Base-by-base conservation (phyloP, 2,797 vertebrate species). In the Meriones psammophilus region DNA sequence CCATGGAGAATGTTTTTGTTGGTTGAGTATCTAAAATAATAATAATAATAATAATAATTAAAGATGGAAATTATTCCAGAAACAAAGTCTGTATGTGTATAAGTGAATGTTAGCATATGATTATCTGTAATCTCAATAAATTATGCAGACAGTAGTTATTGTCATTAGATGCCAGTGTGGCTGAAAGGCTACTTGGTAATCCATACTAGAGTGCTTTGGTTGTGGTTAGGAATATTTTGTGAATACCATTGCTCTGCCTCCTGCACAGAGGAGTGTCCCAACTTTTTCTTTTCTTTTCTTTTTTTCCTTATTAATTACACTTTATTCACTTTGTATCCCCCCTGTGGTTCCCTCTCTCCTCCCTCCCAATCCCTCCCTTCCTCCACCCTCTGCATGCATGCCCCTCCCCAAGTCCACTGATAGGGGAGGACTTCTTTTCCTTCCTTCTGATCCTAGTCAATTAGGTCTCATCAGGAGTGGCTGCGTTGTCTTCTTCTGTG, bases 1-100 rank as follows among this genome's bases (percentile, higher is more conserved):
- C 66, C 64, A 73, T 39, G 73, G 50, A 50, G 68, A 95, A 24
- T 10, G 20, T 18, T 91, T 80, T 80, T 39, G 28, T 24, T n/a
- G 87, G 87, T 92, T 89, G 50, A 30, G 8, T 91, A 2, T 20
- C 60, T 42, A 95, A 50, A 30, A 73, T 39, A 39, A 39, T 39
- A 39, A 39, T 39, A 39, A 39, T 39, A 39, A 39, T 39, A 39
- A 39, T 39, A 10, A 50, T 60, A 88, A 14, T 80, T 81, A 28
- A 96, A 94, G 12, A 92, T 64, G 9, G 56, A 62, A 89, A 20
- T 64, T 54, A 92, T 95, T 92, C 93, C 18, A 92, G 46, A 96
- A 92, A 84, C 20, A 84, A 86, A 46, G 18, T 92, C 26, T 54
- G 8, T 76, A 39, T 66, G 10, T 85, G 10, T 33, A 8, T 60